phyloP scores from a whole-genome alignment of 2,888 invertebrate genomes.

The Metalampra italica region DNA sequence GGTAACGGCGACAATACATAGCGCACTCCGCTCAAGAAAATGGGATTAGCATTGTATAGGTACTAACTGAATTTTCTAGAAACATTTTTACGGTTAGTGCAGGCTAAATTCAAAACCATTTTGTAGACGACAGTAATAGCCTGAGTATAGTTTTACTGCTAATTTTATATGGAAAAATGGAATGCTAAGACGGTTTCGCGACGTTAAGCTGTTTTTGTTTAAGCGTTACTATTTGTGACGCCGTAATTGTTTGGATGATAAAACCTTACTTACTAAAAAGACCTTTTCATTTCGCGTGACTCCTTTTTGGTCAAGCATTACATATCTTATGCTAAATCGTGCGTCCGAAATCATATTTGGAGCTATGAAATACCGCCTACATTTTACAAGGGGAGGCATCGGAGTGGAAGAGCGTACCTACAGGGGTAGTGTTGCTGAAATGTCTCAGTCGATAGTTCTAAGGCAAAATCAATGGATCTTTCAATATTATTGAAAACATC shows the following conservation, averaged over 20 bases:
- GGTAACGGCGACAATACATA: too few relatives aligned
- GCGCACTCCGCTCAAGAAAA: too few relatives aligned
- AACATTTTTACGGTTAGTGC: too few relatives aligned
- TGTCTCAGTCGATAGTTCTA: too few relatives aligned
- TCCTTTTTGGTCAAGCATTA: slow-evolving; percentile 22
- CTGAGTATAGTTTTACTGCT: too few relatives aligned
- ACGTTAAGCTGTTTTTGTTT: background rate
- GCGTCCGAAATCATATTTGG: slow-evolving; percentile 42
- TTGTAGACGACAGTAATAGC: background rate
- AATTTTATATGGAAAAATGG: too few relatives aligned
- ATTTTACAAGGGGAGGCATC: slow-evolving; percentile 9
- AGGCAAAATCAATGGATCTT: too few relatives aligned
- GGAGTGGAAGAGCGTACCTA: slow-evolving; percentile 27
- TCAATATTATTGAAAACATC: too few relatives aligned
- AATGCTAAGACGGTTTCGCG: background rate
- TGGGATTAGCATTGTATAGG: too few relatives aligned
- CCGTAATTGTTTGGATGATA: background rate
- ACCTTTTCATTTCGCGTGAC: background rate
- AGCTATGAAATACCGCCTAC: slow-evolving; percentile 36
- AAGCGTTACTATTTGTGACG: background rate
- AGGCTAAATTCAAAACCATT: background rate
- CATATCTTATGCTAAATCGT: slow-evolving; percentile 40
- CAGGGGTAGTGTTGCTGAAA: too few relatives aligned
- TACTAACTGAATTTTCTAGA: too few relatives aligned
- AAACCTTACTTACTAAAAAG: background rate